These are phyloP conservation scores for Danaus plexippus DNA, from an alignment of 1,140 invertebrate species.

Conservation along the genomic window DNA sequence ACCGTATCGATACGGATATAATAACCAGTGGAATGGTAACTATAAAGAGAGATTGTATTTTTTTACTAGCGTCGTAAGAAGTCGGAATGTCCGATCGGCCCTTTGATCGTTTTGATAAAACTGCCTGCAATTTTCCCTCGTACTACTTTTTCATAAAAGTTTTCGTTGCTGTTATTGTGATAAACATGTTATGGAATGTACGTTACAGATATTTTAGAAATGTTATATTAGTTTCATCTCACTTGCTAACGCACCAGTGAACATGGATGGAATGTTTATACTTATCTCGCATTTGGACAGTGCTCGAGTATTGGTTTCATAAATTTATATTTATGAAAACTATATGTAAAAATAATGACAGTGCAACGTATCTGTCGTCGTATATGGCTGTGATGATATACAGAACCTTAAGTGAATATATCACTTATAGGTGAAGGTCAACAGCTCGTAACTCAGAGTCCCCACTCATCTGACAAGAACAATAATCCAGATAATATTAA, in stretches of 20 bases:
- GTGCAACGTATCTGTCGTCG: too few relatives aligned
- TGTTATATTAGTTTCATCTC: neutral
- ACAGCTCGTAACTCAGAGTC: conserved; percentile 53
- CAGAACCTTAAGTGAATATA: conserved; percentile 25
- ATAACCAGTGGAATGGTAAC: conserved; percentile 70
- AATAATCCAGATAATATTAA: conserved; percentile 63
- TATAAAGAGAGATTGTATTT: conserved; percentile 71
- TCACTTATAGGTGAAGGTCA: conserved; percentile 49
- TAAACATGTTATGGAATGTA: conserved; percentile 39
- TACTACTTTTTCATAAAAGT: conserved; percentile 44
- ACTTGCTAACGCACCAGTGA: conserved; percentile 11
- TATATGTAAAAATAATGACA: too few relatives aligned
- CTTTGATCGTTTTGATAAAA: conserved; percentile 71
- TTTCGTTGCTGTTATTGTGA: conserved; percentile 45
- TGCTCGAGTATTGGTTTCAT: too few relatives aligned
- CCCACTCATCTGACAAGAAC: conserved; percentile 57
- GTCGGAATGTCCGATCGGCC: conserved; percentile 63
- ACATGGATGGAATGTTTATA: conserved; percentile 1
- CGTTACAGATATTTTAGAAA: conserved; percentile 17
- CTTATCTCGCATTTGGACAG: too few relatives aligned
- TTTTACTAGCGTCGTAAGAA: conserved; percentile 70
- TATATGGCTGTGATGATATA: neutral
- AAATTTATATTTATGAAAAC: too few relatives aligned
- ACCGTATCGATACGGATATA: conserved; percentile 66
- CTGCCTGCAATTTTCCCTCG: conserved; percentile 54